Base-by-base conservation (phyloP, 2,797 vertebrate species). In the Tapirus indicus region DNA sequence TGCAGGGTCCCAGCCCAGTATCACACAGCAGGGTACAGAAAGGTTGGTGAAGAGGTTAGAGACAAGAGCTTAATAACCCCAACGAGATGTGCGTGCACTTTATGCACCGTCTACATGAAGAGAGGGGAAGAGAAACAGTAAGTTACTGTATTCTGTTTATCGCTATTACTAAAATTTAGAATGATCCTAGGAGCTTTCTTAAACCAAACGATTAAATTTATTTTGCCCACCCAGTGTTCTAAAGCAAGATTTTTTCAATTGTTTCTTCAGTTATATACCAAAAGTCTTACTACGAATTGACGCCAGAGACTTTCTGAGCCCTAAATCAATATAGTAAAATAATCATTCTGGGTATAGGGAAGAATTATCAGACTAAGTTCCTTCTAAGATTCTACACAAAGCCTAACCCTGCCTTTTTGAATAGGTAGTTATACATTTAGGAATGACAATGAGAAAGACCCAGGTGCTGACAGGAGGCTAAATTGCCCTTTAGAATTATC, bases 401-500 rank as follows among this genome's bases (percentile, higher is more conserved):
- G 86, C 44, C 89, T 71, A 29, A 2, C 27, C 78, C 35, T 27
- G 69, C 58, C 52, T 82, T 64, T 91, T 3, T 35, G 10, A 72
- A 68, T 66, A 66, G 41, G 41, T 56, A 56, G 74, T 74, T 83
- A 71, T 49, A n/a, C 71, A 38, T 79, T 83, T 68, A 74, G 84
- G 92, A 87, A 82, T 94, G 93, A 94, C 96, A 97, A 35, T 91
- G 32, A 69, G 83, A 44, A 49, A 95, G 87, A 35, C 66, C 44
- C 94, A 64, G 71, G 83, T 88, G 91, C 95, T 95, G 92, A 97
- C 91, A 90, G 89, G 54, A 86, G 38, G 85, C 87, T 54, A 92
- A 95, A 91, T 60, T 95, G 87, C 85, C 84, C 95, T 97, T 97
- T 93, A 87, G 83, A 93, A 97, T 90, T 44, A 95, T 95, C 94